Evolutionary conservation across 2,797 vertebrate species (phyloP), one percentile per base, ranked within the genome.

Genomic region (Pagetopsis macropterus): DNA sequence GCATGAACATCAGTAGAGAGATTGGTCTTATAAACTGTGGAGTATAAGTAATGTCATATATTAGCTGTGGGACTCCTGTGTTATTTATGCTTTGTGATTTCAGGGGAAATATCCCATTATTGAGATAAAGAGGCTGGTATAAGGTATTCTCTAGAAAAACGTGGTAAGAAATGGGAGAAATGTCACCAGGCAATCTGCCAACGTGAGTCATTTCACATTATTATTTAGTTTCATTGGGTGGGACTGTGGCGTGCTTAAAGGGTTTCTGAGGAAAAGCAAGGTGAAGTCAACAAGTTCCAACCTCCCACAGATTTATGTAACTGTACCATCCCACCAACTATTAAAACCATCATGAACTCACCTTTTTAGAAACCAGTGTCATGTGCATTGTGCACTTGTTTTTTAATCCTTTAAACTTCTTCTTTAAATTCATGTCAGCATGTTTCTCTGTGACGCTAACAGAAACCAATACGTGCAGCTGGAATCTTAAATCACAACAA

Each of bases 101-200:
- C 77, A 84, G 70, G 46, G 75, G 72, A 76, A 68, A 68, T 84
- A 85, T 84, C 84, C 84, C 82, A 85, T 89, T 91, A 91, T 84
- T 89, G 86, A 92, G 92, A 92, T 92, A 91, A 92, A 93, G 83
- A 85, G 77, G 66, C 78, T 72, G 76, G 75, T 83, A 81, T 80
- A 80, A 87, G 66, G 51, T 41, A n/a, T 43, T 63, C 78, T 74
- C 17, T 7, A 57, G 49, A 81, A 60, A 75, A 75, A 17, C 44
- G 15, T 2, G 57, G 15, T 73, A 54, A 76, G 57, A 60, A 82
- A 72, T 63, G 48, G 70, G 19, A 67, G 80, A 69, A 79, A 78
- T 52, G 17, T 9, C 46, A 11, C 41, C 72, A 61, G 48, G 43
- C 44, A 77, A 79, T 70, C 72, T 73, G 52, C 61, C 57, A 64